Evolutionary conservation across 2,113 vertebrate genomes (phyloP), one percentile per base, ranked within the genome.

Genomic region (Labeo catla): DNA sequence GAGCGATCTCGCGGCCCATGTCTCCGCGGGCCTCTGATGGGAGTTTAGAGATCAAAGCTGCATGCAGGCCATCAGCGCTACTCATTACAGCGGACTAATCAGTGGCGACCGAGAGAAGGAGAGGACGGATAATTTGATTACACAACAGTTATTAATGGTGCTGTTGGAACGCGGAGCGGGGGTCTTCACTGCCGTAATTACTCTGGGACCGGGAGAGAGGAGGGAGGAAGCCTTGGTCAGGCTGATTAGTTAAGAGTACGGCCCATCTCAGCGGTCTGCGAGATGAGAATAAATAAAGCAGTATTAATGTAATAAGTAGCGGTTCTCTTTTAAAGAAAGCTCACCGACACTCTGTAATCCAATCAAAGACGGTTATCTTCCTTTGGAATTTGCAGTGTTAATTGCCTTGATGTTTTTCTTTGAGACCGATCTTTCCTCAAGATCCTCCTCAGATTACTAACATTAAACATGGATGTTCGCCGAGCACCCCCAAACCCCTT

Each of bases 251-350:
- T 49, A 34, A 83, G 23, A 57, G 36, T 65, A 59, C 5, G n/a
- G 19, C 88, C 92, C 90, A 80, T 78, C 86, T 93, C 90, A 91
- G 84, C n/a, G 28, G 83, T 52, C 74, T 54, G 76, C 4, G 84
- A 65, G 86, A 90, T 92, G 87, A 89, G 84, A 39, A 68, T 70
- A 73, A 49, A 82, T 43, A 73, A 73, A 82, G 80, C 81, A 86
- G 85, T 87, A 91, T 90, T 87, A 89, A 39, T 21, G 16, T 52
- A 63, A 59, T 84, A 89, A 83, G 61, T 77, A 65, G 87, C 78
- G 86, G 92, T 90, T 73, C 86, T 92, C 90, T 90, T 90, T 87
- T 86, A 92, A 91, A 93, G 90, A 90, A 93, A 86, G 86, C 80
- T 77, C 59, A 77, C 80, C 87, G 90, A 92, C 91, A 65, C 70